Evolutionary conservation across 2,113 vertebrate genomes (phyloP), one percentile per base, ranked within the genome.

Genomic region (Cryptotis parvus): DNA sequence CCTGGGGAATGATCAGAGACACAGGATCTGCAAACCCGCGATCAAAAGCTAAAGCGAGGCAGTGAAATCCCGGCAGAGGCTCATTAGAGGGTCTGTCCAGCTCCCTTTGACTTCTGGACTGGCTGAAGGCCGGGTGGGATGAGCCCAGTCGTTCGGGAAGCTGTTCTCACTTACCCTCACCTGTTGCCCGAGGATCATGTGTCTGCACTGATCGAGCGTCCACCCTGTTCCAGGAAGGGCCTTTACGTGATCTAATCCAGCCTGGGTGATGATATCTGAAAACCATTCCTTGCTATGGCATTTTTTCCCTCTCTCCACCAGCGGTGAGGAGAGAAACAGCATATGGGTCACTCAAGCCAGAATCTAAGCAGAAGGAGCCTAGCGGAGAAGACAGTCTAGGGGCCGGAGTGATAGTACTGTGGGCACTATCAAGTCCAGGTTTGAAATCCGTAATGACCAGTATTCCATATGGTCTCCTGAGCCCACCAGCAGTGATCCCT

Each of bases 191-290:
- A 68, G 77, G 88, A 95, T 94, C 95, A 58, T 83, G 74, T 91
- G 68, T 88, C 93, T 80, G 65, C 65, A 74, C 52, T 87, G 68
- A 91, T 80, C 0, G 18, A 91, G 86, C 85, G 55, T 89, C 81
- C 66, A 12, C 65, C 61, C 89, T 85, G 61, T 94, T 94, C 88
- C 93, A 92, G 95, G 90, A 96, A 94, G 66, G 39, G 66, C 35
- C 37, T 86, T 92, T 80, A 90, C 88, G 84, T 86, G 75, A 93
- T 85, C 96, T 95, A 86, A 90, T 94, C 78, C 76, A 94, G 90
- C 90, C 72, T 75, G 66, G 74, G 45, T 87, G 84, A 96, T 89
- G 90, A 43, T 69, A 90, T 83, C 85, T 88, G 72, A 94, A 92
- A 97, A 73, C 70, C 94, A 94, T 94, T 69, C 65, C 82, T 94